These are phyloP conservation scores for Porites divaricata DNA, from an alignment of 92 coral and sea anemone genomes.

Conservation along the genomic window DNA sequence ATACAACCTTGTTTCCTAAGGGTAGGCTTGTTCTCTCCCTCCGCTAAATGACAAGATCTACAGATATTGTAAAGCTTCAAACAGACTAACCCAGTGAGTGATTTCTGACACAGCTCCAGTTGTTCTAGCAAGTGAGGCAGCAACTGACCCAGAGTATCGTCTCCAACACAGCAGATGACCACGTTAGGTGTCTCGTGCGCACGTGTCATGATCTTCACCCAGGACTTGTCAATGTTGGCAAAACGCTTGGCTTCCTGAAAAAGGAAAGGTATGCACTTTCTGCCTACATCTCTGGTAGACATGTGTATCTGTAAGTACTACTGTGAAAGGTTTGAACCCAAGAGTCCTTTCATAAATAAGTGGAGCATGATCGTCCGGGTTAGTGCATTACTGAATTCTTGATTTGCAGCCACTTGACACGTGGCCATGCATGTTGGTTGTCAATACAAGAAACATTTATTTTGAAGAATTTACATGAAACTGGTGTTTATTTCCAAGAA, in stretches of 20 bases:
- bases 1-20: too few relatives aligned
- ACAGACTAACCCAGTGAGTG: slow-evolving; percentile 79
- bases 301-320: not conserved
- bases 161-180: slow-evolving; percentile 89
- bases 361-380: too few relatives aligned
- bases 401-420: too few relatives aligned
- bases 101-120: slow-evolving; percentile 87
- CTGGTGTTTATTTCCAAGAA: too few relatives aligned
- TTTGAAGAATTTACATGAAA: too few relatives aligned
- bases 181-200: slow-evolving; percentile 92
- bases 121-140: slow-evolving; percentile 88
- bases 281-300: not conserved
- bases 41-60: too few relatives aligned
- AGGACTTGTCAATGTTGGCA: slow-evolving; percentile 88
- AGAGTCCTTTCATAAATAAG: too few relatives aligned
- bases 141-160: slow-evolving; percentile 89
- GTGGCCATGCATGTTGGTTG: too few relatives aligned
- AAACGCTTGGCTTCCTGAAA: slow-evolving; percentile 91
- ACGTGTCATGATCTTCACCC: slow-evolving; percentile 94
- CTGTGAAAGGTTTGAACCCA: too few relatives aligned
- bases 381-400: too few relatives aligned
- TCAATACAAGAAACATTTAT: too few relatives aligned
- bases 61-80: not conserved
- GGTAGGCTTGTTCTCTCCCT: too few relatives aligned
- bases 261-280: not conserved